Evolutionary conservation across 2,888 invertebrate genomes (phyloP), one percentile per base, ranked within the genome.

Genomic region (Hypselothyrea guttata): DNA sequence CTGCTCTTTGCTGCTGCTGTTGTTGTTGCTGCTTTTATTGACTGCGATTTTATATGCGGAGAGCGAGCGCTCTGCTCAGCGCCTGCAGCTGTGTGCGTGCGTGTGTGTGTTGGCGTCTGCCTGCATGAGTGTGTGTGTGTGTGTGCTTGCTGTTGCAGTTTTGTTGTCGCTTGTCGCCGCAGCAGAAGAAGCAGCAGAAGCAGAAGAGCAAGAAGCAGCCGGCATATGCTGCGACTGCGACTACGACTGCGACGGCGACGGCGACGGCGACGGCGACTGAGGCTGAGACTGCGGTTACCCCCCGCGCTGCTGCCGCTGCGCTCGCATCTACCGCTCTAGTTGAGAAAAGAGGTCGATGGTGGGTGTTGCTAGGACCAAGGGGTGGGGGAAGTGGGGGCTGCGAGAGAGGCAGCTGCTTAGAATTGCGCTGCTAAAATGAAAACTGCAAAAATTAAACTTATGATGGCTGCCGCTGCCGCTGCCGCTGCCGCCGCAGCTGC

Each of bases 181-280:
- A 66, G 58, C 59, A 63, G 59, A 76, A 73, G 51, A 81, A 81
- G 71, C 66, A 74, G 83, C 72, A 75, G 75, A 73, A 86, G 86
- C 84, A 86, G 88, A 81, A 81, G 71, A 66, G 70, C 79, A 67
- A 75, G 75, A 73, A 87, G 87, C 84, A 86, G 88, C 87, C 87
- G 87, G 87, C 88, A 86, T 84, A 87, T 85, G 81, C 84, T 78
- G 81, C 71, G 75, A 81, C 78, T 77, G 60, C 56, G 54, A 46
- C 56, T 51, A 42, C 52, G n/a, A n/a, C n/a, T n/a, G n/a, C n/a
- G n/a, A n/a, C n/a, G n/a, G n/a, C n/a, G n/a, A n/a, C n/a, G n/a
- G n/a, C n/a, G n/a, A n/a, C n/a, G n/a, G n/a, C n/a, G n/a, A n/a
- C n/a, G n/a, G n/a, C 87, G 87, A 88, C 88, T 88, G 83, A 87